Evolutionary conservation across 2,888 invertebrate species (phyloP).

Genomic region (Colletes collaris): DNA sequence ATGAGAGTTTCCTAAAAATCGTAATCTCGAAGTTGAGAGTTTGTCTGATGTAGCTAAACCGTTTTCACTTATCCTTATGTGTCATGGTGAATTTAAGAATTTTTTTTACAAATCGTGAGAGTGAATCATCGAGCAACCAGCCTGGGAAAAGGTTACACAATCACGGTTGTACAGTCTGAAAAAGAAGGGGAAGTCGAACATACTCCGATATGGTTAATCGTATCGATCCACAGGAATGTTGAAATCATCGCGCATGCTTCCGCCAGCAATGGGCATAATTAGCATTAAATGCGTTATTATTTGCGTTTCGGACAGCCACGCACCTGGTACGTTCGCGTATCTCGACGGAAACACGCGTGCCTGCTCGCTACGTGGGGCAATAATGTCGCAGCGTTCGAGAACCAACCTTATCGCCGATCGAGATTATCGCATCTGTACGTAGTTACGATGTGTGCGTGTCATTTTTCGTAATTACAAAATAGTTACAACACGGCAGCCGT

Average conservation of each 20-base stretch:
- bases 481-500: no score
- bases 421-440: slow-evolving; percentile 20
- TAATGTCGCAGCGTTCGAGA: background rate
- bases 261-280: slow-evolving; percentile 54
- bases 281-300: slow-evolving; percentile 58
- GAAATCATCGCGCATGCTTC: slow-evolving; percentile 34
- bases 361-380: background rate
- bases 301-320: slow-evolving; percentile 38
- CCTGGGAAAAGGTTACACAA: slow-evolving; percentile 41
- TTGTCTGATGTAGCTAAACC: no score
- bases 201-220: slow-evolving; percentile 39
- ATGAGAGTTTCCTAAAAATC: no score
- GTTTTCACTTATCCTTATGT: no score
- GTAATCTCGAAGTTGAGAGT: no score
- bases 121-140: no score
- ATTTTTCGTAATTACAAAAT: no score
- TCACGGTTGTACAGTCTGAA: slow-evolving; percentile 12
- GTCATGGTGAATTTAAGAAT: no score
- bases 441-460: background rate
- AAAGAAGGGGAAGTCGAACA: slow-evolving; percentile 14
- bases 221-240: slow-evolving; percentile 30
- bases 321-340: slow-evolving; percentile 38
- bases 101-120: no score
- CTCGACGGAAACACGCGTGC: slow-evolving; percentile 3
- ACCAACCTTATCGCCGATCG: slow-evolving; percentile 35